Conservation (phyloP, 2,113 vertebrate species). For the Prionailurus bengalensis region DNA sequence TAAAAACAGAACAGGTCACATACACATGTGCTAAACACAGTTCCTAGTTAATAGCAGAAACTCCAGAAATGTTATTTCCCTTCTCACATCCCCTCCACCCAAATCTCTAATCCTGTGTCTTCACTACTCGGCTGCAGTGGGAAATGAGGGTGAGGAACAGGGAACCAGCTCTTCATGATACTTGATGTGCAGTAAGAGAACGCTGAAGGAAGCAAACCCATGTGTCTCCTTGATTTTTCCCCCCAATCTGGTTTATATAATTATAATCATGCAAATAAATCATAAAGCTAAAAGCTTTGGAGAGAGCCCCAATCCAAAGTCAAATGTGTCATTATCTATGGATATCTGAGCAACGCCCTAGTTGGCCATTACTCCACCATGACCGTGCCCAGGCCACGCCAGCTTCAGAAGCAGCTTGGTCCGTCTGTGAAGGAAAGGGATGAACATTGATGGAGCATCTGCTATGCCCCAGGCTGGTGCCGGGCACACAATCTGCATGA, state of each 20-base stretch:
- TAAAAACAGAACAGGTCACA: not conserved
- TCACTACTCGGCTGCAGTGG: not conserved
- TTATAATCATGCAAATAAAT: slow-evolving; percentile 50
- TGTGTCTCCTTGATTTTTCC: not conserved
- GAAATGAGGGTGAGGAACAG: not conserved
- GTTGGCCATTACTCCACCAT: slow-evolving; percentile 17
- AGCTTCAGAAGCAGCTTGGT: not conserved
- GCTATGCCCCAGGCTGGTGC: not conserved
- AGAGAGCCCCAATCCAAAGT: slow-evolving; percentile 18
- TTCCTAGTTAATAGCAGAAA: not conserved
- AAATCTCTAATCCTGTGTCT: not conserved
- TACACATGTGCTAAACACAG: not conserved
- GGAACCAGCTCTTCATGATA: not conserved
- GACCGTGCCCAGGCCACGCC: not conserved
- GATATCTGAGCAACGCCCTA: slow-evolving; percentile 56
- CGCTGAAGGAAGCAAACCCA: slow-evolving; percentile 16
- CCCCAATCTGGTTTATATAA: slow-evolving; percentile 43
- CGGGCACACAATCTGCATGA: rapidly evolving
- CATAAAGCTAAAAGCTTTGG: slow-evolving; percentile 50
- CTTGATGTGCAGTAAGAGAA: not conserved
- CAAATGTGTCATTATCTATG: slow-evolving; percentile 65
- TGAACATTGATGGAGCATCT: no score
- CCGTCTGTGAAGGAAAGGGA: not conserved
- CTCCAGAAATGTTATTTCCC: not conserved
- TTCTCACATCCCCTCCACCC: not conserved